Base-by-base conservation (phyloP, 2,113 vertebrate genomes). In the Haplochromis vanheusdeni region DNA sequence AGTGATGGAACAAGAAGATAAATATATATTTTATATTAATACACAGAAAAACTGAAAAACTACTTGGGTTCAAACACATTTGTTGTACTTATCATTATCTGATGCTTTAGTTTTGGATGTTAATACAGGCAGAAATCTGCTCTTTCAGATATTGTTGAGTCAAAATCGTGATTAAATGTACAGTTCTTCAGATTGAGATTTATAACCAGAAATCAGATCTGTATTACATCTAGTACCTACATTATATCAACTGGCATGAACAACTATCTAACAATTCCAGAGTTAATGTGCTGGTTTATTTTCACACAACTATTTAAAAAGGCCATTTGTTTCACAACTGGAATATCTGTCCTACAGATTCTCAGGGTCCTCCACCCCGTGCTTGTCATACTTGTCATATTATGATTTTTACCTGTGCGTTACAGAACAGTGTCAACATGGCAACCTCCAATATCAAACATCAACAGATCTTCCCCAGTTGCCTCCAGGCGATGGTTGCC, bases 401-500 rank as follows among this genome's bases (percentile, higher is more conserved):
- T 13, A 83, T 16, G 2, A 49, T 77, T 49, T 58, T 42, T 28
- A 7, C 1, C 13, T 2, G 70, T 9, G 51, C 0, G 2, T 6
- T 13, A 51, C 70, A n/a, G n/a, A n/a, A n/a, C n/a, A 1, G 10
- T 23, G 45, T 33, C 42, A 2, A 2, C 86, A 87, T 90, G 0
- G 87, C 42, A 88, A 89, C 87, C 9, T 3, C 26, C 40, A 79
- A 12, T 37, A 55, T 47, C 21, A 86, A 81, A 81, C 87, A 83
- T 65, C 83, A 86, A 79, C 81, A 88, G 33, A 79, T 70, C 16
- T 23, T 70, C 42, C 80, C 70, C 40, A 12, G 21, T 21, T 2
- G 11, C 33, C 84, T 33, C 1, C n/a, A 2, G 73, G 82, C 2
- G 6, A 13, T 2, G 6, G 6, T 7, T 3, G 26, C 3, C 45